Conservation (phyloP, 2,888 invertebrate species). For the Agapetus fuscipes region DNA sequence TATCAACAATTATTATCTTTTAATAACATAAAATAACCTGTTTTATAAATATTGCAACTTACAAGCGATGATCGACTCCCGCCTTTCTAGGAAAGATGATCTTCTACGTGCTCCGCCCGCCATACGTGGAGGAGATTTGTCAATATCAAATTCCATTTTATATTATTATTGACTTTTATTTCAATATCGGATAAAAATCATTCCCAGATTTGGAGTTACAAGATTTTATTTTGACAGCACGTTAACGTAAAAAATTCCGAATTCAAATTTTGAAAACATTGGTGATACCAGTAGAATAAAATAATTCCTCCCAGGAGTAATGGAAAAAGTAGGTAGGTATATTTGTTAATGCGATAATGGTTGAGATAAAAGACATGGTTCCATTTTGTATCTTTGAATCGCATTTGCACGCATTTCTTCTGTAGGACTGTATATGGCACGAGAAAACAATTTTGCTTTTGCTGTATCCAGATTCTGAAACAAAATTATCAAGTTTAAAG, state of each 20-base stretch:
- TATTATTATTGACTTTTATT: too few relatives aligned
- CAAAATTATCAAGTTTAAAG: too few relatives aligned
- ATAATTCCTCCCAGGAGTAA: neutral
- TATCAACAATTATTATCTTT: too few relatives aligned
- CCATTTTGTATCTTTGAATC: conserved; percentile 17
- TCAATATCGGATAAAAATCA: neutral
- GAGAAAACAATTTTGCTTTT: conserved; percentile 14
- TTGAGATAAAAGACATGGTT: too few relatives aligned
- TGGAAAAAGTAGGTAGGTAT: neutral
- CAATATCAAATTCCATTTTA: neutral
- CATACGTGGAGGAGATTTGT: neutral
- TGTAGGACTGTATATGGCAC: conserved; percentile 16
- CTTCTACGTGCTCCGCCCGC: neutral
- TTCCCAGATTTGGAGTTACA: neutral
- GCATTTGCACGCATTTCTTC: conserved; percentile 12
- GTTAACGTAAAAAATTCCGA: neutral
- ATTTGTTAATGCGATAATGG: too few relatives aligned
- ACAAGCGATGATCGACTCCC: neutral
- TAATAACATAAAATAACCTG: too few relatives aligned
- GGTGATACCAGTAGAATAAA: neutral
- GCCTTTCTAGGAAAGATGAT: conserved; percentile 1
- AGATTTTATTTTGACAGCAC: neutral
- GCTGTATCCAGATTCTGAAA: conserved; percentile 13
- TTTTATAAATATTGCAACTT: too few relatives aligned
- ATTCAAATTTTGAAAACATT: neutral